A percentile compares a stretch with the other conserved stretches of the same genome.
These are phyloP conservation scores for Polylopha cassiicola DNA, from an alignment of 2,888 invertebrate genomes.

Conservation along the genomic window DNA sequence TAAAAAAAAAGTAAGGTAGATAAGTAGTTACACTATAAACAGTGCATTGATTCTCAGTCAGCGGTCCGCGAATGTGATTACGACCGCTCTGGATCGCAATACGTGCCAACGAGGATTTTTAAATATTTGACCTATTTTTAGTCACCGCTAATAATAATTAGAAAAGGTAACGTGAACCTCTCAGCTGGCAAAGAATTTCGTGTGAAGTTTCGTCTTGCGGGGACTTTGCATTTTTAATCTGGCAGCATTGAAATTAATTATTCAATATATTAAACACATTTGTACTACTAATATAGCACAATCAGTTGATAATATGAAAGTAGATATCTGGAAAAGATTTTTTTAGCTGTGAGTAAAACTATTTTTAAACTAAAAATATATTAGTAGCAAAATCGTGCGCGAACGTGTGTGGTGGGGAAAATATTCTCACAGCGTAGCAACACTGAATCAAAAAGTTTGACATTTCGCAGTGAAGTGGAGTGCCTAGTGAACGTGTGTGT, in stretches of 20 bases:
- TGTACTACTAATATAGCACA: no score
- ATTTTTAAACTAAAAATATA: no score
- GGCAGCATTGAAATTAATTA: conserved; percentile 40
- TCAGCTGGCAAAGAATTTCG: conserved; percentile 51
- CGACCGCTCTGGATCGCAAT: conserved; percentile 51
- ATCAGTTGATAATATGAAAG: no score
- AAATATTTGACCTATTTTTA: conserved; percentile 75
- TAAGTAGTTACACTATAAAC: conserved; percentile 20
- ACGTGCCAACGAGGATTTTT: conserved; percentile 67
- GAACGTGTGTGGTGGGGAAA: conserved; percentile 30
- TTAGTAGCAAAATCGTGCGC: no score
- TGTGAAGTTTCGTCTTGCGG: conserved; percentile 32
- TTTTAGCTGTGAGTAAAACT: no score
- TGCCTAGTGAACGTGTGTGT: conserved; percentile 68
- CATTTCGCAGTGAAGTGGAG: conserved; percentile 66
- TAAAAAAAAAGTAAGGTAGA: conserved; percentile 9
- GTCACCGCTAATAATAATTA: conserved; percentile 72
- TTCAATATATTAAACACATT: no score
- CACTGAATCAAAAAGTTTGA: conserved; percentile 51
- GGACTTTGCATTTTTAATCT: conserved; percentile 34
- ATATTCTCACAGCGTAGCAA: conserved; percentile 38
- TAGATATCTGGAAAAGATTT: no score
- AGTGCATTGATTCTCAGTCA: conserved; percentile 32
- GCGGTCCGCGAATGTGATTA: conserved; percentile 53
- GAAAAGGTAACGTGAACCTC: conserved; percentile 74